Evolutionary conservation across 1,140 invertebrate genomes (phyloP).

Genomic region (Diabrotica undecimpunctata): DNA sequence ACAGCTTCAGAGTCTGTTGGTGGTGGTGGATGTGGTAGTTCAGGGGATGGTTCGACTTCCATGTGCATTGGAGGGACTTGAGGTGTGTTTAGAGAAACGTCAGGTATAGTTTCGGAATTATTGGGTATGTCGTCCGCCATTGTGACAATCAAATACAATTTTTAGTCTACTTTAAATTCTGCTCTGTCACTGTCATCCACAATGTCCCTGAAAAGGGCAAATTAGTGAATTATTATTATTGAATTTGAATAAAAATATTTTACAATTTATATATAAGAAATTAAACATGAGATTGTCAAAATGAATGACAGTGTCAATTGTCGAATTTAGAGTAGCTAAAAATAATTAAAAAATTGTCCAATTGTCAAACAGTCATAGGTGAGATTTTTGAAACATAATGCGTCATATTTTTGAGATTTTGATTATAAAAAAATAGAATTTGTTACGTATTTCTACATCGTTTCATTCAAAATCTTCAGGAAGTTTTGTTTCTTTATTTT

Average conservation of each 20-base stretch:
- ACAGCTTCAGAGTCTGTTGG: neutral
- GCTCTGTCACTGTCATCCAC: constrained; percentile 20
- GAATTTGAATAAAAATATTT: neutral
- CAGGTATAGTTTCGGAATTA: constrained; percentile 18
- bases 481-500: too few species aligned
- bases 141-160: neutral
- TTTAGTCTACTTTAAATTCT: constrained; percentile 12
- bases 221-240: neutral
- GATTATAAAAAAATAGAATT: too few species aligned
- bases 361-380: too few species aligned
- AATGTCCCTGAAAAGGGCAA: constrained; percentile 21
- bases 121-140: constrained; percentile 42
- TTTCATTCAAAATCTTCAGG: too few species aligned
- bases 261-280: neutral
- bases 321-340: constrained; percentile 12
- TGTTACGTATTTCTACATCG: too few species aligned
- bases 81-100: constrained; percentile 9
- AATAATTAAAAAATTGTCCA: neutral
- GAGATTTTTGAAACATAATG: too few species aligned
- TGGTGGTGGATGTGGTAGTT: neutral
- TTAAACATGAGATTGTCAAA: neutral
- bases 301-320: constrained; percentile 7
- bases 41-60: neutral
- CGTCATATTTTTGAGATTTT: too few species aligned
- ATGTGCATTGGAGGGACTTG: constrained; percentile 1